Evolutionary conservation across 2,113 vertebrate species (phyloP).

Genomic region (Coregonus clupeaformis): DNA sequence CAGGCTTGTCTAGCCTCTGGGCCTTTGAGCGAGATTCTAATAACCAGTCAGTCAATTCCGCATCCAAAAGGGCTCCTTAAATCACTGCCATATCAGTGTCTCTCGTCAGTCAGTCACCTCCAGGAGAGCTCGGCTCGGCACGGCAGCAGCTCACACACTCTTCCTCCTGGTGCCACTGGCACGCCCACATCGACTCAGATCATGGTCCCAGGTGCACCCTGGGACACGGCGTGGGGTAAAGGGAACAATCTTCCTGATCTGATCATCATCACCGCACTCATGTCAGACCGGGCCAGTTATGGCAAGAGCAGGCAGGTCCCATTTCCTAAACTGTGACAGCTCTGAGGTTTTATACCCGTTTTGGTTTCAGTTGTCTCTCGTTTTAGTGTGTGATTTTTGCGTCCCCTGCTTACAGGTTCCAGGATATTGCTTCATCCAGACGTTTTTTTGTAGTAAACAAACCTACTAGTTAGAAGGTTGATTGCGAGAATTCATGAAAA

Average conservation of each 20-base stretch:
- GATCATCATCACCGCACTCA: no score
- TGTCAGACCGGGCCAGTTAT: no score
- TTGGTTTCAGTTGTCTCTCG: background rate
- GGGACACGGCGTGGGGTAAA: slow-evolving; percentile 18
- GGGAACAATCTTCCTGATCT: slow-evolving; percentile 21
- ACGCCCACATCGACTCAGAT: slow-evolving; percentile 1
- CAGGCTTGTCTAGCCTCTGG: slow-evolving; percentile 2
- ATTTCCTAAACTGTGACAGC: background rate
- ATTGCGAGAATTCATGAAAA: slow-evolving; percentile 50
- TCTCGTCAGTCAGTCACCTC: slow-evolving; percentile 21
- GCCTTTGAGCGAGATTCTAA: slow-evolving; percentile 12
- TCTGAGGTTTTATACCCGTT: background rate
- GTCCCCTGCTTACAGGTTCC: background rate
- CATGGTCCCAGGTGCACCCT: slow-evolving; percentile 24
- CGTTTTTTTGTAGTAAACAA: background rate
- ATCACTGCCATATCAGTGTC: slow-evolving; percentile 36
- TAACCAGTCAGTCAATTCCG: slow-evolving; percentile 12
- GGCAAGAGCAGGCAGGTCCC: no score
- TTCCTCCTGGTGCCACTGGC: background rate
- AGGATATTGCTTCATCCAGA: background rate
- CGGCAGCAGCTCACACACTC: background rate
- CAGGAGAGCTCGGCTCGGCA: no score
- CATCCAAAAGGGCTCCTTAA: slow-evolving; percentile 27
- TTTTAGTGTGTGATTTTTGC: background rate
- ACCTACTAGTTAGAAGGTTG: background rate